Evolutionary conservation across 2,797 vertebrate species (phyloP).

Genomic region (Vespertilio murinus): DNA sequence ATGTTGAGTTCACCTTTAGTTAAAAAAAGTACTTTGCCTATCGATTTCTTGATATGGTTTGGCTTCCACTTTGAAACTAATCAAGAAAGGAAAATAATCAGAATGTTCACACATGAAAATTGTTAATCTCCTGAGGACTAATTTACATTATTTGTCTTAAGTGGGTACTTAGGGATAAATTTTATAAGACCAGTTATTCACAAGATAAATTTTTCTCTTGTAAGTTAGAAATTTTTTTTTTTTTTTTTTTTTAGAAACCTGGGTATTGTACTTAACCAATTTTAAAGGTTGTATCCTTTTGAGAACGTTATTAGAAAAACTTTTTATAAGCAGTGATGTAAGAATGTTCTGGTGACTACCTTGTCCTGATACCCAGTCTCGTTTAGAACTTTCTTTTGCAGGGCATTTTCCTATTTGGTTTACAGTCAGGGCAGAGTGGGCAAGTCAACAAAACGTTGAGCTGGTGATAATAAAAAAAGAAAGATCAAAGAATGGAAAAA

Average conservation of each 20-base stretch:
- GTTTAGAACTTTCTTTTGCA: slow-evolving; percentile 69
- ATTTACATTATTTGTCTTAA: slow-evolving; percentile 52
- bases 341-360: slow-evolving; percentile 59
- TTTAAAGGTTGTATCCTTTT: slow-evolving; percentile 54
- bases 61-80: slow-evolving; percentile 51
- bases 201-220: slow-evolving; percentile 64
- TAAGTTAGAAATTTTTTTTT: slow-evolving; percentile 45
- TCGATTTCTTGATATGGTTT: neutral
- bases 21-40: neutral
- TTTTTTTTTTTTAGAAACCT: slow-evolving; percentile 52
- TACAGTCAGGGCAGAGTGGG: slow-evolving; percentile 58
- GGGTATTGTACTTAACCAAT: slow-evolving; percentile 44
- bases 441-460: slow-evolving; percentile 49
- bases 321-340: slow-evolving; percentile 39
- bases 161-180: slow-evolving; percentile 53
- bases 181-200: slow-evolving; percentile 67
- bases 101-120: slow-evolving; percentile 54
- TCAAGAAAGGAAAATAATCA: slow-evolving; percentile 15
- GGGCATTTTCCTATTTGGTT: slow-evolving; percentile 37
- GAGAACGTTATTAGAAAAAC: slow-evolving; percentile 33
- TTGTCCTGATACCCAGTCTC: slow-evolving; percentile 62
- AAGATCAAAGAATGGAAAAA: neutral
- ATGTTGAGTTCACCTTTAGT: slow-evolving; percentile 48
- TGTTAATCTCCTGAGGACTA: neutral
- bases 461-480: neutral